Base-by-base conservation (phyloP, 2,113 vertebrate genomes). In the Malurus elegans region DNA sequence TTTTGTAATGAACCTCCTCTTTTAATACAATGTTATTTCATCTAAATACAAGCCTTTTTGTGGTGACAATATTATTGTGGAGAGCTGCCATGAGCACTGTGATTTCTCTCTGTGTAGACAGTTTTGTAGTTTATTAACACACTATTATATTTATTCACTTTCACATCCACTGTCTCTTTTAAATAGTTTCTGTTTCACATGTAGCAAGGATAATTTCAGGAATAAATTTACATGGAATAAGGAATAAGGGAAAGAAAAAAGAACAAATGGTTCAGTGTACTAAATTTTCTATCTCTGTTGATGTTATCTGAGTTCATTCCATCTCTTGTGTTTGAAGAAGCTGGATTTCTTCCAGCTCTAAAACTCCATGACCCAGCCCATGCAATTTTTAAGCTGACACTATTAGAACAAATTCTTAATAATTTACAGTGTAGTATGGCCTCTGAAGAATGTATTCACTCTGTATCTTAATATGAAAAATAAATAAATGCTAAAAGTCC, bases 361-460 rank as follows among this genome's bases (percentile, higher is more conserved):
- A 93, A 79, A 17, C 57, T 94, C 54, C 45, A 50, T 0, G 8
- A 82, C 58, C 54, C 54, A 86, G 40, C 74, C 61, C 50, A 83
- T 82, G 45, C 85, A 93, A 64, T 79, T 92, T 88, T 94, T 75
- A 82, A 91, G 50, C 73, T 69, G 57, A 81, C 61, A 65, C 54
- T 88, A 83, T 74, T 88, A 71, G 66, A 92, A 79, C 14, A 79
- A 88, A 85, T 79, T 89, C 62, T 85, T 89, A 72, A 85, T 87
- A 86, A 93, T 94, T 81, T 84, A 84, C 0, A 0, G 44, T 54
- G 34, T 56, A 28, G 48, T 31, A 14, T 89, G 60, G 60, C 51
- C 69, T 88, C 73, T 75, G 80, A 93, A 90, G 80, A 91, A 78
- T 83, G 40, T 74, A 95, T 86, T 87, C 29, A 58, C 31, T 76